phyloP scores from a whole-genome alignment of 2,888 invertebrate genomes.

The Philhelius pedissequus region DNA sequence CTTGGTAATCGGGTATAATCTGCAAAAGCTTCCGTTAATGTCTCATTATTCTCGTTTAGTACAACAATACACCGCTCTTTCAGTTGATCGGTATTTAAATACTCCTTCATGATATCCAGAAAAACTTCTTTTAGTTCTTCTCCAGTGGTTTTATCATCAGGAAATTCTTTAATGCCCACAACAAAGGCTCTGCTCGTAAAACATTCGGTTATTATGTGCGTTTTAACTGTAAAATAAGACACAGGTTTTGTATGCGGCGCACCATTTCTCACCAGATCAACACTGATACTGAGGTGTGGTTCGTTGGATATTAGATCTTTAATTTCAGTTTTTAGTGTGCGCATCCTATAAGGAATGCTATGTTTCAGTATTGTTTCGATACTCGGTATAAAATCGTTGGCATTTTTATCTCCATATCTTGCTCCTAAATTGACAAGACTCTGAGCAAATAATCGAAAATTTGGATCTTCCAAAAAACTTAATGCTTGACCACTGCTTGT shows the following conservation, averaged over 20 bases:
- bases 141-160: neutral
- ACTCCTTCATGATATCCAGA: conserved; percentile 31
- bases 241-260: neutral
- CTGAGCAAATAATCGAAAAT: conserved; percentile 33
- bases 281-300: conserved; percentile 37
- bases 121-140: conserved; percentile 18
- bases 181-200: conserved; percentile 24
- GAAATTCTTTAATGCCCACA: conserved; percentile 22
- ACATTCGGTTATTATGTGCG: conserved; percentile 26
- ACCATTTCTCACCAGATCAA: conserved; percentile 23
- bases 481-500: conserved; percentile 27
- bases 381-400: conserved; percentile 26
- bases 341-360: conserved; percentile 36
- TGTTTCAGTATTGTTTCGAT: conserved; percentile 40
- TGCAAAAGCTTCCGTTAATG: conserved; percentile 14
- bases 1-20: conserved; percentile 40
- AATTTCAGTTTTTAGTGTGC: conserved; percentile 26
- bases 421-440: conserved; percentile 36
- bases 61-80: conserved; percentile 19
- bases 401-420: conserved; percentile 31
- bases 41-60: conserved; percentile 39
- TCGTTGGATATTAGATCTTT: conserved; percentile 28
- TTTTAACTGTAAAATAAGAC: conserved; percentile 40
- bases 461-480: conserved; percentile 28
- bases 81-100: conserved; percentile 10